These are phyloP conservation scores for Discoglossus pictus DNA, from an alignment of 2,797 vertebrate genomes.

Conservation along the genomic window DNA sequence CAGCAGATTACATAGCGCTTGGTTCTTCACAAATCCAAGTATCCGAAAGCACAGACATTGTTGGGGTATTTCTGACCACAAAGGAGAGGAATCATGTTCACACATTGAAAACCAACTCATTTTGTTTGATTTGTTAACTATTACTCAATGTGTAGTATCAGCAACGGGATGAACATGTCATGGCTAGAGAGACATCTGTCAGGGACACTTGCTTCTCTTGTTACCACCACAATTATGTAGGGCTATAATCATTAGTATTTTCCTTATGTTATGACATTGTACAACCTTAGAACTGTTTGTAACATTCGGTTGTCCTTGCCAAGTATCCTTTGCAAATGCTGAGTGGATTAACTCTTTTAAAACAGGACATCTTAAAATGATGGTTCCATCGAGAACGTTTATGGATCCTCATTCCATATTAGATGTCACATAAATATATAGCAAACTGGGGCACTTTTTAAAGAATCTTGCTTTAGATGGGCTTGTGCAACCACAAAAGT, in stretches of 20 bases:
- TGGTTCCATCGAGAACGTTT: conserved; percentile 3
- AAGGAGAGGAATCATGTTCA: background rate
- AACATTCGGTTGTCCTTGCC: conserved; percentile 14
- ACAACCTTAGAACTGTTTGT: conserved; percentile 14
- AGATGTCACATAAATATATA: conserved; percentile 26
- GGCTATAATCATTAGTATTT: conserved; percentile 27
- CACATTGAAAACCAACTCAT: background rate
- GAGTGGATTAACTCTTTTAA: conserved; percentile 15
- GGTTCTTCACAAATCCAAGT: too few relatives aligned
- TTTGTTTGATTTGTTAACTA: conserved; percentile 17
- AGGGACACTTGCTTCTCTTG: conserved; percentile 21
- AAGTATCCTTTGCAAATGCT: background rate
- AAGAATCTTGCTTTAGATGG: conserved; percentile 31
- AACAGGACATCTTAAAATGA: conserved; percentile 14
- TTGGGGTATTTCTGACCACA: too few relatives aligned
- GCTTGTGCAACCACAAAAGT: conserved; percentile 32
- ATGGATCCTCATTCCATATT: conserved; percentile 17
- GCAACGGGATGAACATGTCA: conserved; percentile 13
- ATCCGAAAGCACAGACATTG: too few relatives aligned
- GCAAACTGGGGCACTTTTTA: conserved; percentile 18
- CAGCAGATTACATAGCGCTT: too few relatives aligned
- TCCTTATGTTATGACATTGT: conserved; percentile 13
- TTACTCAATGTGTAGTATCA: background rate
- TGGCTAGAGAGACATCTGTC: conserved; percentile 17
- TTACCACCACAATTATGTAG: conserved; percentile 30